phyloP scores from a whole-genome alignment of 2,888 invertebrate species.

The Chalcis sispes region DNA sequence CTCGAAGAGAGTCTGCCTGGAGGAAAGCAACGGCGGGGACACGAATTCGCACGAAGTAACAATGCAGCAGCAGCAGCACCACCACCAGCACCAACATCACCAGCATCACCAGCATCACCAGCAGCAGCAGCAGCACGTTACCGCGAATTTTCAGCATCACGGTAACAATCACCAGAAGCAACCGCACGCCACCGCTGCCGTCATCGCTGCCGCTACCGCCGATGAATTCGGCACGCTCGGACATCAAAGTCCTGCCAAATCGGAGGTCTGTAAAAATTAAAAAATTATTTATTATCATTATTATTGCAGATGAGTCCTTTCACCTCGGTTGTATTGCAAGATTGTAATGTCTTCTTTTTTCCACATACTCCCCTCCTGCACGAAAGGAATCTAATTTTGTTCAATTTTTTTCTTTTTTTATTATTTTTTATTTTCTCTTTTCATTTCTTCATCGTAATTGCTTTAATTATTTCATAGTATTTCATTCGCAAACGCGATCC shows the following conservation, averaged over 20 bases:
- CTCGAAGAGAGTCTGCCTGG: slow-evolving; percentile 69
- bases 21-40: slow-evolving; percentile 64
- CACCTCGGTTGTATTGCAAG: no score
- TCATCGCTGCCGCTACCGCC: no score
- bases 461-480: no score
- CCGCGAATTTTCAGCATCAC: slow-evolving; percentile 57
- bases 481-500: no score
- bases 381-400: no score
- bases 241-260: slow-evolving; percentile 77
- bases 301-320: neutral
- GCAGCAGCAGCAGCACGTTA: neutral
- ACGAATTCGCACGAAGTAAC: slow-evolving; percentile 56
- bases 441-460: no score
- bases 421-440: no score
- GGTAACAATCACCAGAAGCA: slow-evolving; percentile 66
- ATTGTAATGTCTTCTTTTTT: no score
- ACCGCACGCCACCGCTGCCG: slow-evolving; percentile 1
- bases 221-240: slow-evolving; percentile 73
- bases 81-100: slow-evolving; percentile 66
- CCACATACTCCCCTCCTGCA: no score
- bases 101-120: neutral
- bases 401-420: no score
- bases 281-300: slow-evolving; percentile 49
- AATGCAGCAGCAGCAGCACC: slow-evolving; percentile 56
- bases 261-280: slow-evolving; percentile 66